A percentile compares a stretch with the other conserved stretches of the same genome.
These are phyloP conservation scores for human DNA, from an alignment of 2,113 vertebrate species.

Conservation along the genomic window DNA sequence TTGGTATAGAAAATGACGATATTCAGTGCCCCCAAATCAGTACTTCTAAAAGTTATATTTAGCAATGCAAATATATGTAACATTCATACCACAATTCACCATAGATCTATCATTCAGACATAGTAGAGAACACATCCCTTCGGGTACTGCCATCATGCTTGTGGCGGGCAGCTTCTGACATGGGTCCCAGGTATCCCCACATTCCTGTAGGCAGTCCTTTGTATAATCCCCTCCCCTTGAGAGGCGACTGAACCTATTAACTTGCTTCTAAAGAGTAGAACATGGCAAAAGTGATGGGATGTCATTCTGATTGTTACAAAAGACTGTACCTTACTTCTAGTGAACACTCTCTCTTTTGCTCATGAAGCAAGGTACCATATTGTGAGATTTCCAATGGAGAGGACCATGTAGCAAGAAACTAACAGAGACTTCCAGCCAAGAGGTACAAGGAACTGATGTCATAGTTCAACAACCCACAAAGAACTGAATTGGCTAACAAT, in stretches of 20 bases:
- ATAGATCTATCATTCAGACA: not conserved
- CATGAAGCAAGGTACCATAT: not conserved
- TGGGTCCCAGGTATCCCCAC: rapidly evolving
- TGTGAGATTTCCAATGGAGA: not conserved
- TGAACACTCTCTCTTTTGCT: not conserved
- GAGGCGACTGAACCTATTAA: not conserved
- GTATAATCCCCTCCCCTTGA: not conserved
- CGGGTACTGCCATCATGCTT: not conserved
- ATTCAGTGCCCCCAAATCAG: not conserved
- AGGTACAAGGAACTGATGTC: not conserved
- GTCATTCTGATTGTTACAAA: not conserved
- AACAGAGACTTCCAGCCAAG: not conserved
- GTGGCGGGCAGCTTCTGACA: not conserved
- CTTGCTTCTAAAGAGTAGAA: not conserved
- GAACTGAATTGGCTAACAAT: not conserved
- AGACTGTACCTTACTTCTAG: not conserved
- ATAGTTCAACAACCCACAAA: not conserved
- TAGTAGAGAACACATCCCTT: not conserved
- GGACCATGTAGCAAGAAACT: not conserved
- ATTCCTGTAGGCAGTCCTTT: not conserved
- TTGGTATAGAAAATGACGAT: not conserved
- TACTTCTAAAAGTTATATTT: constrained; percentile 47
- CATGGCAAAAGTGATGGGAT: not conserved
- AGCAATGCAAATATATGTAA: constrained; percentile 51
- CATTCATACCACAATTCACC: constrained; percentile 45